Evolutionary conservation across 2,888 invertebrate genomes (phyloP).

Genomic region (Hyppa rectilinea): DNA sequence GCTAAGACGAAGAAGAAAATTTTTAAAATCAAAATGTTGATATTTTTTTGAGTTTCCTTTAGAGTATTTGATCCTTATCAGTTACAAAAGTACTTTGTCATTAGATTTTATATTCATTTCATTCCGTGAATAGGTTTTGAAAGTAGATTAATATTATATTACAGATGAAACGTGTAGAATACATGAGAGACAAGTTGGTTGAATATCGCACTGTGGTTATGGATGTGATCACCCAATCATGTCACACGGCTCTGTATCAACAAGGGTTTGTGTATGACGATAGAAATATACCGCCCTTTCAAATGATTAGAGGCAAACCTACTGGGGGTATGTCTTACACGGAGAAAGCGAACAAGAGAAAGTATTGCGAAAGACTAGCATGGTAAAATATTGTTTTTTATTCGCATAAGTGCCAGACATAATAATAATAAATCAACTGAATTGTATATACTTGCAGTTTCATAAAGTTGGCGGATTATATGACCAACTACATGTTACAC

Average conservation of each 20-base stretch:
- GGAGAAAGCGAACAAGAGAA: constrained; percentile 95
- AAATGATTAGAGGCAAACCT: constrained; percentile 90
- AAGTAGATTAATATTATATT: constrained; percentile 49
- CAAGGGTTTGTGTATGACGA: constrained; percentile 96
- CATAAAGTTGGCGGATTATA: constrained; percentile 93
- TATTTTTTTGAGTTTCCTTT: too few species aligned
- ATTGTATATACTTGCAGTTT: constrained; percentile 88
- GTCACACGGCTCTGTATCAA: constrained; percentile 93
- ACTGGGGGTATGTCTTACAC: constrained; percentile 95
- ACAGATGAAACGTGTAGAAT: constrained; percentile 88
- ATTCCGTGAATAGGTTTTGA: not conserved
- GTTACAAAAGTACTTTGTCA: not conserved
- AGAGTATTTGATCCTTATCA: not conserved
- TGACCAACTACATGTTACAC: constrained; percentile 93
- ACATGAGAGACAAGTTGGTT: constrained; percentile 76
- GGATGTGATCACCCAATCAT: constrained; percentile 91
- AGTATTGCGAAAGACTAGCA: constrained; percentile 94
- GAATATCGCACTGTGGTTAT: constrained; percentile 84
- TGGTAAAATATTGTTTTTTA: constrained; percentile 88
- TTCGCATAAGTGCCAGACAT: not conserved
- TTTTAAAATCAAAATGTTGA: too few species aligned
- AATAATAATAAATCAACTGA: not conserved
- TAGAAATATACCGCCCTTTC: constrained; percentile 86
- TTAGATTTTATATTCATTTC: constrained; percentile 4
- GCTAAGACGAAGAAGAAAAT: too few species aligned